These are phyloP conservation scores for Pseudomugil tenellus DNA, from an alignment of 2,797 vertebrate genomes.

Conservation along the genomic window DNA sequence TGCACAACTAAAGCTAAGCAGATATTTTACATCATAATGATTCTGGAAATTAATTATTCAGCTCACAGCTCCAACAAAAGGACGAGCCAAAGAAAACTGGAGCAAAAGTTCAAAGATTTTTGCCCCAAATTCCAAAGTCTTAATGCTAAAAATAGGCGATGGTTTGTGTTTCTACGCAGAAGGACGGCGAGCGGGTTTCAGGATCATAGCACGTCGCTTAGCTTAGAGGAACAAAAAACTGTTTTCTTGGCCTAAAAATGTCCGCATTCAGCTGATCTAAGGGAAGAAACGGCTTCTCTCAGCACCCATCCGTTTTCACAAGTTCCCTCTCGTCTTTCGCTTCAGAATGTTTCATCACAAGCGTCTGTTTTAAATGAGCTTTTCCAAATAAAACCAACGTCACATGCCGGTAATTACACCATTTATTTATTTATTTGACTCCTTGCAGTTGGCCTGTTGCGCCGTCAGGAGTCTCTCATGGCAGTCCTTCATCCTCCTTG, in stretches of 20 bases:
- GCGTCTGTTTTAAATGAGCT: conserved; percentile 17
- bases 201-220: conserved; percentile 37
- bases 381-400: conserved; percentile 20
- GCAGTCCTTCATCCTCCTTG: conserved; percentile 57
- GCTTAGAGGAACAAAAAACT: conserved; percentile 34
- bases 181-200: conserved; percentile 10
- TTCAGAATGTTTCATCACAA: conserved; percentile 21
- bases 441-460: conserved; percentile 54
- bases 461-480: conserved; percentile 54
- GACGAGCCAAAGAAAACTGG: conserved; percentile 23
- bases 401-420: conserved; percentile 36
- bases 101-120: conserved; percentile 45
- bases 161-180: conserved; percentile 13
- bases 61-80: conserved; percentile 13
- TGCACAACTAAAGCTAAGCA: conserved; percentile 44
- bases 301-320: conserved; percentile 41
- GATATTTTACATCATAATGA: conserved; percentile 38
- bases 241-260: conserved; percentile 56
- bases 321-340: conserved; percentile 1
- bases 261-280: conserved; percentile 53
- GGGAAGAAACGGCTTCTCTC: conserved; percentile 46
- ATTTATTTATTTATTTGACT: conserved; percentile 39
- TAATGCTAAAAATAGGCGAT: conserved; percentile 37
- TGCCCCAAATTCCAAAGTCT: conserved; percentile 38
- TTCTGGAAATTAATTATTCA: conserved; percentile 53